Evolutionary conservation across 2,888 invertebrate genomes (phyloP), one percentile per base, ranked within the genome.

Genomic region (Gnatocerus cornutus): DNA sequence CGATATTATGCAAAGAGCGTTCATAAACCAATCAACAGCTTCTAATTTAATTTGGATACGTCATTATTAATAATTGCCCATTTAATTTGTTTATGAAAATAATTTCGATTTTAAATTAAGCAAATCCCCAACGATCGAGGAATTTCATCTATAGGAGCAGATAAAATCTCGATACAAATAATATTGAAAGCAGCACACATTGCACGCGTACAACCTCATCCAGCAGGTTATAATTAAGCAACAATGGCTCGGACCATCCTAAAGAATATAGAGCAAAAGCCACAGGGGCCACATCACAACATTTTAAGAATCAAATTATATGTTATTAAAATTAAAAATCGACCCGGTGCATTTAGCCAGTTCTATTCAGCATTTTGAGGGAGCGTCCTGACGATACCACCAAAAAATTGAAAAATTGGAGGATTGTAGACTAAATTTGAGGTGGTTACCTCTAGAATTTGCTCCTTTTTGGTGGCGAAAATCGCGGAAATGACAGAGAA

Each of bases 261-360:
- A 74, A 75, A 78, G 75, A 79, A 82, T 80, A 77, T 81, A 75
- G 80, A 80, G 79, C 81, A 81, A 76, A 77, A 79, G 80, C 80
- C 79, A 78, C 75, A 77, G 79, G 79, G 65, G 78, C 79, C 77
- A 76, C 79, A 80, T 80, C 78, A 78, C 74, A 80, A 79, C 81
- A 80, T 80, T 79, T 80, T 80, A 79, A 79, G 76, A 80, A 73
- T 79, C 74, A 82, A 82, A 82, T 82, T 82, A 82, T 80, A 82
- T 80, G 78, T 81, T 82, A 82, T 82, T 81, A 81, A 77, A 78
- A 75, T 78, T 79, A 77, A 79, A 80, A 79, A 78, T 77, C 76
- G 76, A 77, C 70, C 66, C 46, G 59, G 52, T 69, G 63, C 58
- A 64, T 64, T 67, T 56, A 56, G 29, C 55, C 65, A 63, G 43